These are phyloP conservation scores for Hyles lineata DNA, from an alignment of 2,888 invertebrate species.

Conservation along the genomic window DNA sequence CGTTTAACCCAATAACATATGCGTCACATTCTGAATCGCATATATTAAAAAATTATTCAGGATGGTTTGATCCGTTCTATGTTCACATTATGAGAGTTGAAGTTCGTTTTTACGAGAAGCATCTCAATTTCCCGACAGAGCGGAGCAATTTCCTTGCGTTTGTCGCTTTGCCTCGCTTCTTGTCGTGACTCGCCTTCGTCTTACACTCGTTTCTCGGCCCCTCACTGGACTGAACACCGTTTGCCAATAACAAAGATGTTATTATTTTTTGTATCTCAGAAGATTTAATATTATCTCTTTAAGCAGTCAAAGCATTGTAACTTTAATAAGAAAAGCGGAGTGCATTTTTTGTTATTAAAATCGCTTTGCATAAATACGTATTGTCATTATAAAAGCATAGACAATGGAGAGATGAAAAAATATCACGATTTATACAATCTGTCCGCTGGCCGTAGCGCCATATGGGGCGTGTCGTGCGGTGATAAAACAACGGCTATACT, in stretches of 20 bases:
- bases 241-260: slow-evolving; percentile 12
- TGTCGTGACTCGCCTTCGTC: slow-evolving; percentile 36
- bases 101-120: slow-evolving; percentile 67
- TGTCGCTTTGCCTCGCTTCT: slow-evolving; percentile 52
- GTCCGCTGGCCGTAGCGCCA: slow-evolving; percentile 27
- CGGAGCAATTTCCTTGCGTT: slow-evolving; percentile 76
- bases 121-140: slow-evolving; percentile 74
- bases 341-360: not conserved
- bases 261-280: not conserved
- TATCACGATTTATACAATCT: slow-evolving; percentile 27
- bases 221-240: not conserved
- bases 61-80: slow-evolving; percentile 49
- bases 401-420: slow-evolving; percentile 2
- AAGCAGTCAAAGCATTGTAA: not conserved
- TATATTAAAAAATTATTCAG: slow-evolving; percentile 41
- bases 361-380: not conserved
- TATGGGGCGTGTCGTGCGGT: slow-evolving; percentile 28
- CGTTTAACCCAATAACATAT: too few species aligned
- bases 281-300: not conserved
- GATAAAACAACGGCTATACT: slow-evolving; percentile 41
- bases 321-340: not conserved
- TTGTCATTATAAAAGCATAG: slow-evolving; percentile 2
- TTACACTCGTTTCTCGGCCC: slow-evolving; percentile 30
- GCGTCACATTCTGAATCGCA: not conserved
- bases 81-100: slow-evolving; percentile 52